Evolutionary conservation across 2,888 invertebrate genomes (phyloP).

Genomic region (Leucozona laternaria): DNA sequence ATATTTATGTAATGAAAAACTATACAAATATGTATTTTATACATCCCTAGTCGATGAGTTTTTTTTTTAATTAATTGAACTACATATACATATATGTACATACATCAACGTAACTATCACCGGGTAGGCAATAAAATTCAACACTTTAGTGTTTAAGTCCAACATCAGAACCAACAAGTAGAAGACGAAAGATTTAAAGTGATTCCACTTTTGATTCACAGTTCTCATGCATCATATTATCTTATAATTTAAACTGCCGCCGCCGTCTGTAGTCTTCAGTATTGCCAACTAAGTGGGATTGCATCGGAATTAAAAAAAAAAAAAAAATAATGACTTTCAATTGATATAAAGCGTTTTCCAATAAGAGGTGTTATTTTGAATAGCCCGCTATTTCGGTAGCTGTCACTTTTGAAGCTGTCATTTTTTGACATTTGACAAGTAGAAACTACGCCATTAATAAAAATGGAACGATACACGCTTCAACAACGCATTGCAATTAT

Average conservation of each 20-base stretch:
- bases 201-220: constrained; percentile 19
- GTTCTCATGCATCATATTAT: constrained; percentile 22
- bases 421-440: too few species aligned
- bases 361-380: too few species aligned
- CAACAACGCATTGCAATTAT: too few species aligned
- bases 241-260: neutral
- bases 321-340: too few species aligned
- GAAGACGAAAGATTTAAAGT: constrained; percentile 22
- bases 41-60: constrained; percentile 28
- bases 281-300: neutral
- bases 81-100: too few species aligned
- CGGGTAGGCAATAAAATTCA: constrained; percentile 49
- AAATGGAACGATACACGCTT: too few species aligned
- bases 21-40: neutral
- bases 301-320: neutral
- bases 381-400: too few species aligned
- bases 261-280: neutral
- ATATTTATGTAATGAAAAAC: constrained; percentile 21
- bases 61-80: constrained; percentile 56
- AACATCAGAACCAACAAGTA: constrained; percentile 30
- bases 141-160: constrained; percentile 16
- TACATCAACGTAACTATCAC: neutral
- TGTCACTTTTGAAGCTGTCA: too few species aligned
- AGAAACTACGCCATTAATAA: too few species aligned
- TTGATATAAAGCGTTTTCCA: too few species aligned